phyloP scores from a whole-genome alignment of 1,140 invertebrate genomes.

The Melitaea cinxia region DNA sequence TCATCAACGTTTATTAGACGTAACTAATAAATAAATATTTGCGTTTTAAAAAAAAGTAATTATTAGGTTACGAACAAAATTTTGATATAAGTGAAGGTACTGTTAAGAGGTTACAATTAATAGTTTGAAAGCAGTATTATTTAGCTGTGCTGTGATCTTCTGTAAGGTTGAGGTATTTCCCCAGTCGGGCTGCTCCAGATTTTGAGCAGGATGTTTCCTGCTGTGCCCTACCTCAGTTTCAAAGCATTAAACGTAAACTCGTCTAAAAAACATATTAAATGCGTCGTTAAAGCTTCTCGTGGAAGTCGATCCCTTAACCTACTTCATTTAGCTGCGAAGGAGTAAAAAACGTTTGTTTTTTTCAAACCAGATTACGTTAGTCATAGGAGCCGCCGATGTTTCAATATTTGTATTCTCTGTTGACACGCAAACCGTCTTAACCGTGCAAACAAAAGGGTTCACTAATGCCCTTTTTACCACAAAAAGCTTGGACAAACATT shows the following conservation, averaged over 20 bases:
- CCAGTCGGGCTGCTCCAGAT: no score
- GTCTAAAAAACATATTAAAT: constrained; percentile 26
- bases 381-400: constrained; percentile 66
- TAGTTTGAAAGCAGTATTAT: no score
- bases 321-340: constrained; percentile 31
- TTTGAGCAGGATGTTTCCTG: no score
- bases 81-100: no score
- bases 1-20: no score
- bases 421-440: constrained; percentile 78
- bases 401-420: constrained; percentile 71
- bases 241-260: neutral
- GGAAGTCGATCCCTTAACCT: constrained; percentile 31
- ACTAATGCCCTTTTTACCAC: constrained; percentile 79
- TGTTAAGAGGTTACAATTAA: no score
- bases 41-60: no score
- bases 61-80: no score
- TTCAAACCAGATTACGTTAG: constrained; percentile 64
- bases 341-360: constrained; percentile 51
- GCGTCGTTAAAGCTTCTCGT: constrained; percentile 37
- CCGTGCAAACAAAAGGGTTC: constrained; percentile 73
- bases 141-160: no score
- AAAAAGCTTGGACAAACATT: constrained; percentile 75
- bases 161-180: no score
- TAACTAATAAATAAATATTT: no score
- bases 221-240: no score